Evolutionary conservation across 2,113 vertebrate genomes (phyloP).

Genomic region (Dolichallabes microphthalmus): DNA sequence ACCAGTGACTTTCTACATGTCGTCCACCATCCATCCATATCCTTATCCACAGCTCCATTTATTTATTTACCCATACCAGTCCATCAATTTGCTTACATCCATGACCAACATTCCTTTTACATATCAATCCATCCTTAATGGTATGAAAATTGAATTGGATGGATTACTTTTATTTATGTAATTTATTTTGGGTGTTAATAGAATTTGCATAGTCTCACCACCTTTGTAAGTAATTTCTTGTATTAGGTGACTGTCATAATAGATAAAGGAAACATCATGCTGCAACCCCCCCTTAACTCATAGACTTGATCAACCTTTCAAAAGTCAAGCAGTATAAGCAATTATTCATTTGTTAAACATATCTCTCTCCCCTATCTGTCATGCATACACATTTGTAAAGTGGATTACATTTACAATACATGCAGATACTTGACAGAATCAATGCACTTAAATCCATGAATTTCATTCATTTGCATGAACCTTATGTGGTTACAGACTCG

Average conservation of each 20-base stretch:
- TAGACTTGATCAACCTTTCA: constrained; percentile 15
- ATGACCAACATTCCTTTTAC: not conserved
- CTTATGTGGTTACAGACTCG: not conserved
- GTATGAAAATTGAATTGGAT: not conserved
- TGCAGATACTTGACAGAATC: not conserved
- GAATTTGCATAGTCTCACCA: not conserved
- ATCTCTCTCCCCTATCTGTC: not conserved
- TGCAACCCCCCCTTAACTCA: not conserved
- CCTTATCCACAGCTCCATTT: not conserved
- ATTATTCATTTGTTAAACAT: not conserved
- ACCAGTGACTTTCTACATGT: not conserved
- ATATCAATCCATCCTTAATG: not conserved
- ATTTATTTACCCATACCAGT: not conserved
- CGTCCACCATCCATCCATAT: not conserved
- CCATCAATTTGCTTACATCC: not conserved
- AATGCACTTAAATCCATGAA: not conserved
- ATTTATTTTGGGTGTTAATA: not conserved
- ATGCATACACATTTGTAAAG: not conserved
- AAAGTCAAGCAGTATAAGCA: not conserved
- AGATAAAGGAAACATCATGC: constrained; percentile 13
- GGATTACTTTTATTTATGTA: not conserved
- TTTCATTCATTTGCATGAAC: not conserved
- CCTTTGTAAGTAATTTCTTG: not conserved
- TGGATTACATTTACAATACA: not conserved
- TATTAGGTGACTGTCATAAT: not conserved